Percentiles rank a stretch among this genome's conserved stretches.
Evolutionary conservation across 92 coral and sea anemone genomes (phyloP).

Genomic region (Epizoanthus fatuus): DNA sequence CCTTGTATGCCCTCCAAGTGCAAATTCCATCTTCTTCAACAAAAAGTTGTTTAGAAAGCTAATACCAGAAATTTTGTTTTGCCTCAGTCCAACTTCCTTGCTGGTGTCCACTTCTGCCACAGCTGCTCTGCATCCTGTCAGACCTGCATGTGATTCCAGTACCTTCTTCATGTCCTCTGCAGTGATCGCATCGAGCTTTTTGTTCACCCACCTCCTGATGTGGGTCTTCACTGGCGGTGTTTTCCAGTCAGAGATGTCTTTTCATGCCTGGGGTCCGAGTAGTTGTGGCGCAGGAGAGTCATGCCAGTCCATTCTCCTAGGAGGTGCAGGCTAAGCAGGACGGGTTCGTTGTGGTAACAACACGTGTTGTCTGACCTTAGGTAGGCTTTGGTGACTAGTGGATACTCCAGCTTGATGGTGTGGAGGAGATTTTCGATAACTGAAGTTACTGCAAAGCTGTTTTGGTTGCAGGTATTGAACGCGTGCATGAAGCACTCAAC

Average conservation of each 20-base stretch:
- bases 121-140: neutral
- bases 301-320: conserved; percentile 35
- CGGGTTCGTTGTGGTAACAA: conserved; percentile 64
- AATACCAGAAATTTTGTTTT: conserved; percentile 49
- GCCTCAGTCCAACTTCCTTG: neutral
- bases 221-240: conserved; percentile 60
- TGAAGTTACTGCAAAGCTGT: no score
- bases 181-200: conserved; percentile 52
- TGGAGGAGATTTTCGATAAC: no score
- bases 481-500: conserved; percentile 76
- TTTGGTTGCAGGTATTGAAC: conserved; percentile 35
- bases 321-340: conserved; percentile 49
- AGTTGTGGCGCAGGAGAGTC: conserved; percentile 29
- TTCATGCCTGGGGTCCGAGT: conserved; percentile 51
- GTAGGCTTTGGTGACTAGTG: conserved; percentile 46
- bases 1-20: conserved; percentile 45
- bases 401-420: conserved; percentile 50
- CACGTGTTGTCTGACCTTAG: conserved; percentile 70
- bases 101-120: no score
- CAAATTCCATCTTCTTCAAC: conserved; percentile 46
- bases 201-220: conserved; percentile 56
- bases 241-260: conserved; percentile 57
- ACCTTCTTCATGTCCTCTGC: conserved; percentile 56
- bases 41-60: conserved; percentile 50
- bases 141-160: conserved; percentile 53